Evolutionary conservation across 2,797 vertebrate species (phyloP).

Genomic region (Valencia hispanica): DNA sequence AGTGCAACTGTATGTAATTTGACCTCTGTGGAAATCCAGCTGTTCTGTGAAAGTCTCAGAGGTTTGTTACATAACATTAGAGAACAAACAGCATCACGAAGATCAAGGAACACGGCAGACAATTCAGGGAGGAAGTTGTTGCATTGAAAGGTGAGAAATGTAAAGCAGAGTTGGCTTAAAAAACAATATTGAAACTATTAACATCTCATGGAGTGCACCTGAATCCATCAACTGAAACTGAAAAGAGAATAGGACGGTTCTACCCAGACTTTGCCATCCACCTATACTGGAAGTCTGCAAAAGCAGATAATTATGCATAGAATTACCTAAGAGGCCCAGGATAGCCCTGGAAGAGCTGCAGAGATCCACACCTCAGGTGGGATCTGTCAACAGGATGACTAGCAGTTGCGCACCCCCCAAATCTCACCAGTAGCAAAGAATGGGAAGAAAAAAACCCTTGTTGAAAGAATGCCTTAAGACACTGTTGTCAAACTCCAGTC

Average conservation of each 20-base stretch:
- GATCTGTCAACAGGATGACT: not conserved
- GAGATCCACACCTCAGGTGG: not conserved
- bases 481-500: too few species aligned
- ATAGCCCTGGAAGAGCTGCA: not conserved
- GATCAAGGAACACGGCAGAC: not conserved
- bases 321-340: not conserved
- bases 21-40: too few species aligned
- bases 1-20: too few species aligned
- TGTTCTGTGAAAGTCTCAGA: too few species aligned
- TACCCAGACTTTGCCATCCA: not conserved
- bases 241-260: not conserved
- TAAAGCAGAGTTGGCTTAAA: not conserved
- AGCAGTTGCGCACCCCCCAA: not conserved
- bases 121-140: not conserved
- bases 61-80: too few species aligned
- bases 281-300: not conserved
- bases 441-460: not conserved
- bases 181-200: not conserved
- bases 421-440: not conserved
- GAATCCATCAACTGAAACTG: not conserved
- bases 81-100: not conserved
- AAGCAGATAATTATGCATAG: too few species aligned
- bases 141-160: not conserved
- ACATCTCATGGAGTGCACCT: not conserved
- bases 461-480: not conserved